Conservation (phyloP, 2,888 invertebrate genomes). For the Pecten maximus region DNA sequence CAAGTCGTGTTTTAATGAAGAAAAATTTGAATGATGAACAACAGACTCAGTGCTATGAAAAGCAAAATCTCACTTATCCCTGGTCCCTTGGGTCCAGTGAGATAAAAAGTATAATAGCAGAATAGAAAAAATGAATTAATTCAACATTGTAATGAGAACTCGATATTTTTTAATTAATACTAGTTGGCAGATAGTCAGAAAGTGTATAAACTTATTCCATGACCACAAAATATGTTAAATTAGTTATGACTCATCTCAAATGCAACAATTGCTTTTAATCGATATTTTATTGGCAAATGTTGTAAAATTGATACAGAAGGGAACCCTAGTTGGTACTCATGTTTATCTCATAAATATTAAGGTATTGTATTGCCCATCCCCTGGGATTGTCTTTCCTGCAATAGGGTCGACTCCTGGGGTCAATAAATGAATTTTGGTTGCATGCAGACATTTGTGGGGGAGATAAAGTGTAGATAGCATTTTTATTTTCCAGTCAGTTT, state of each 20-base stretch:
- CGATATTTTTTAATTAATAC: too few relatives aligned
- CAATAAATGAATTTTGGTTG: background rate
- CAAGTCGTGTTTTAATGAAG: too few relatives aligned
- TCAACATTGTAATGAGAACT: too few relatives aligned
- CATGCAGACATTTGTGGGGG: background rate
- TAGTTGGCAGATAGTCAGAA: too few relatives aligned
- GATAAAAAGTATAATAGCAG: too few relatives aligned
- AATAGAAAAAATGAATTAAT: too few relatives aligned
- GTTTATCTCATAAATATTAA: constrained; percentile 2
- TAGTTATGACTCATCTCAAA: background rate
- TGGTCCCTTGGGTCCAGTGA: too few relatives aligned
- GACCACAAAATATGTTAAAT: background rate
- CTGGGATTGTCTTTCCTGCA: background rate
- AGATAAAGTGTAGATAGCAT: background rate
- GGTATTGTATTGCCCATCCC: background rate
- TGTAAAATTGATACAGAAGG: background rate
- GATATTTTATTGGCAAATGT: background rate
- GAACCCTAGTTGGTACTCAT: background rate
- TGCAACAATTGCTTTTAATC: background rate
- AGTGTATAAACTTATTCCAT: background rate
- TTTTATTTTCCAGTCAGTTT: too few relatives aligned
- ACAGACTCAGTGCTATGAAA: too few relatives aligned
- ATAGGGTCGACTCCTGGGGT: background rate
- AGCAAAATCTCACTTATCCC: too few relatives aligned
- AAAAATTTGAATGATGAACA: too few relatives aligned